Conservation (phyloP, 2,797 vertebrate species). For the Xiphorhynchus erythropygius region DNA sequence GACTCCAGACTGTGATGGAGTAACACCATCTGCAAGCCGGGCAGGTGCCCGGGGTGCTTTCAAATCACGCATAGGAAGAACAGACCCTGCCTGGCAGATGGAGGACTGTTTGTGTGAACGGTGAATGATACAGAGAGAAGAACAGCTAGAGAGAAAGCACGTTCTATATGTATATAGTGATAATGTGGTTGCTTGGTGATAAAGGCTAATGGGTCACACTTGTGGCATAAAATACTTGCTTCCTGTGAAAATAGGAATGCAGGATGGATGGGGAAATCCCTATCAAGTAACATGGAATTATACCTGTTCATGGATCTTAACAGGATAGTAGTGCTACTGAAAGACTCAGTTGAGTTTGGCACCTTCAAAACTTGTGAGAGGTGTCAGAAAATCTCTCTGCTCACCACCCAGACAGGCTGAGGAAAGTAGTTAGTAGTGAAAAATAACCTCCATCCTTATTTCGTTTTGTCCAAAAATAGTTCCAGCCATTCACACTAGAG, state of each 20-base stretch:
- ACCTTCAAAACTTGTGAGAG: not conserved
- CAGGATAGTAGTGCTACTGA: not conserved
- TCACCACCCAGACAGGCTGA: not conserved
- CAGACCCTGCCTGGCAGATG: conserved; percentile 40
- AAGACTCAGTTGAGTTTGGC: not conserved
- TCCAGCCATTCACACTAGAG: not conserved
- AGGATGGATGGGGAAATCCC: not conserved
- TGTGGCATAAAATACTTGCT: not conserved
- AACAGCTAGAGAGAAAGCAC: not conserved
- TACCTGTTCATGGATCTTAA: not conserved
- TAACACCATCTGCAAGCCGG: conserved; percentile 22
- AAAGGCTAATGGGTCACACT: not conserved
- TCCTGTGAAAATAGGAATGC: not conserved
- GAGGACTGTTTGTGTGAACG: not conserved
- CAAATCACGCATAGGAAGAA: not conserved
- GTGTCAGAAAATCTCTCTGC: not conserved
- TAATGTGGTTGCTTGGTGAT: conserved; percentile 4
- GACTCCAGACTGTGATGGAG: not conserved
- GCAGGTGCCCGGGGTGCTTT: conserved; percentile 33
- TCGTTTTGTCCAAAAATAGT: not conserved
- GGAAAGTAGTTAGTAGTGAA: not conserved
- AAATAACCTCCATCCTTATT: not conserved
- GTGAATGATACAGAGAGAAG: not conserved
- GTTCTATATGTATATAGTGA: not conserved
- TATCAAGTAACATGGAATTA: not conserved